A percentile compares a stretch with the other conserved stretches of the same genome.
These are phyloP conservation scores for Chelmon rostratus DNA, from an alignment of 2,797 vertebrate genomes.

Conservation along the genomic window DNA sequence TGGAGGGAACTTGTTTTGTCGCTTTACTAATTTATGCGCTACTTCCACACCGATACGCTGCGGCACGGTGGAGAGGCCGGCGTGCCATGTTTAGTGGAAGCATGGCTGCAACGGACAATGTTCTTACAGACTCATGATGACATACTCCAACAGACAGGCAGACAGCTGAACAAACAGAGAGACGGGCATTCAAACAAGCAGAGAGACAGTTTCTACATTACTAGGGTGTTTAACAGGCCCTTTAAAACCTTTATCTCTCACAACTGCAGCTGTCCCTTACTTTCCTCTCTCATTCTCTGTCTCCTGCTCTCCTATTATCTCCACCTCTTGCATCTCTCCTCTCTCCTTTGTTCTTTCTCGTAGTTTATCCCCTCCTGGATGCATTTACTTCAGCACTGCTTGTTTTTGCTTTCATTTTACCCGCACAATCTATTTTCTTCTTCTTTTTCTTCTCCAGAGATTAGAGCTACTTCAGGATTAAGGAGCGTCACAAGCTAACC, in stretches of 20 bases:
- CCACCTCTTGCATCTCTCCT: constrained; percentile 1
- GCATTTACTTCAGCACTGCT: constrained; percentile 40
- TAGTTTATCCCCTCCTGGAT: constrained; percentile 4
- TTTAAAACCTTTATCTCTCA: constrained; percentile 74
- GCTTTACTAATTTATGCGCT: constrained; percentile 71
- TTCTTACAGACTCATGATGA: constrained; percentile 27
- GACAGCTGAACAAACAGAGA: constrained; percentile 38
- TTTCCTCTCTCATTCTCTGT: background rate
- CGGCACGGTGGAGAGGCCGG: constrained; percentile 34
- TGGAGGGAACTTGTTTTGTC: constrained; percentile 71
- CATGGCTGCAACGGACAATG: constrained; percentile 30
- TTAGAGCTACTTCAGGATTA: constrained; percentile 61
- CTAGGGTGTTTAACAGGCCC: constrained; percentile 81
- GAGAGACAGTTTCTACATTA: constrained; percentile 59
- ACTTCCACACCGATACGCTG: constrained; percentile 39
- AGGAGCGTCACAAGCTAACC: constrained; percentile 49
- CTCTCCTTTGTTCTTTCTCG: constrained; percentile 15
- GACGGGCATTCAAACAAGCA: constrained; percentile 34
- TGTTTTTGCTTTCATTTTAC: constrained; percentile 27
- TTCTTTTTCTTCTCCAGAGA: background rate
- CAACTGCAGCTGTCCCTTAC: constrained; percentile 40
- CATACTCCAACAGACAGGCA: constrained; percentile 29
- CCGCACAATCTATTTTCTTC: constrained; percentile 32
- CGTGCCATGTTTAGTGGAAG: constrained; percentile 46
- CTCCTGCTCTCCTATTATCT: background rate